Conservation (phyloP, 2,888 invertebrate genomes). For the Axea sp. region DNA sequence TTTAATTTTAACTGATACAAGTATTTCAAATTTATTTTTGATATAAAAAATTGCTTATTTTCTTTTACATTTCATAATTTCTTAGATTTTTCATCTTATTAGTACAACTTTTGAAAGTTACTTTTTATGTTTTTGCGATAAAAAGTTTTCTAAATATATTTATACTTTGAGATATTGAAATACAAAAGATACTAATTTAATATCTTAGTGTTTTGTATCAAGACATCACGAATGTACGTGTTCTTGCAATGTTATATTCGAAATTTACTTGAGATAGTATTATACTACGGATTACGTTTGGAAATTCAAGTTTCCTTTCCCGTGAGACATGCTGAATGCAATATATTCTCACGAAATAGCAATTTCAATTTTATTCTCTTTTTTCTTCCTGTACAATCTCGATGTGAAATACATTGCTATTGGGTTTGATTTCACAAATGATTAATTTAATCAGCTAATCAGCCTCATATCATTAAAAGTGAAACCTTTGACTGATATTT, state of each 20-base stretch:
- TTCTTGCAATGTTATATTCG: not conserved
- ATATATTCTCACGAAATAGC: slow-evolving; percentile 30
- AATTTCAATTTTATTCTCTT: slow-evolving; percentile 10
- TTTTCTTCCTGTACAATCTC: not conserved
- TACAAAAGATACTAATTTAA: no score
- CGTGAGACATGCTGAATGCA: slow-evolving; percentile 7
- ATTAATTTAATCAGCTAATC: slow-evolving; percentile 20
- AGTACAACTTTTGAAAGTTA: no score
- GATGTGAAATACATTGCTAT: not conserved
- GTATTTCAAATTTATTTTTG: no score
- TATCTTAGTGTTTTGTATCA: no score
- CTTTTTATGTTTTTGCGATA: no score
- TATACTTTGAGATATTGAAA: no score
- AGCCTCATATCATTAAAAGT: slow-evolving; percentile 1
- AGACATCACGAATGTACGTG: no score
- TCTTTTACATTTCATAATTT: no score
- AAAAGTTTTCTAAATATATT: no score
- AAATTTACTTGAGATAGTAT: slow-evolving; percentile 11
- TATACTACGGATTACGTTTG: slow-evolving; percentile 14
- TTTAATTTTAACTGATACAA: no score
- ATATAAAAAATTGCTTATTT: no score
- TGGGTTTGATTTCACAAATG: slow-evolving; percentile 6
- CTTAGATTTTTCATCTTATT: no score
- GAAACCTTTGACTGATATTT: not conserved
- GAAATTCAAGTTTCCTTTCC: slow-evolving; percentile 3